Evolutionary conservation across 2,113 vertebrate species (phyloP), one percentile per base, ranked within the genome.

Genomic region (Haliaeetus leucogaster): DNA sequence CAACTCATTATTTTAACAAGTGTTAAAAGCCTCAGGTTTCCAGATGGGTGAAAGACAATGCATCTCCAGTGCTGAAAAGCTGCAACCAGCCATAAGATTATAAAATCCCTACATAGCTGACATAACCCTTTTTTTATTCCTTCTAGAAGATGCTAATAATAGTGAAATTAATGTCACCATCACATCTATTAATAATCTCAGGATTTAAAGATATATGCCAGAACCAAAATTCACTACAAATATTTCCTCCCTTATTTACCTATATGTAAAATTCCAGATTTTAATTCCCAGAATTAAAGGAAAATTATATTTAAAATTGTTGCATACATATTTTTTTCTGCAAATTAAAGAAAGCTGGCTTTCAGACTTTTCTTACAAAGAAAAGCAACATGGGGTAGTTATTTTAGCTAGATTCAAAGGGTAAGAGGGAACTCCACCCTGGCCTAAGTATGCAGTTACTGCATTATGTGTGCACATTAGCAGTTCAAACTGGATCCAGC

Each of bases 281-380:
- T n/a, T n/a, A n/a, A n/a, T 96, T 95, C 83, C 84, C 83, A 78
- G 59, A 96, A 95, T 89, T 94, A 96, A 94, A 80, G 72, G 45
- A 58, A 96, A 77, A 77, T 81, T 83, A 77, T 73, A 93, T 93
- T 95, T 95, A 74, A 96, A 90, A 43, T 71, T 82, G 59, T 66
- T 80, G 91, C 93, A 90, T 82, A 74, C 80, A 76, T 89, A 11
- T 65, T 36, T 43, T 88, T 74, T 73, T 7, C 83, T 86, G n/a
- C 50, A 80, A 94, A 77, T 86, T 90, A 65, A 83, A 42, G 58
- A 30, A 92, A 93, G 58, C 19, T 77, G 38, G 19, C 80, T 93
- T 78, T 83, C 80, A 86, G 77, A 34, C 6, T 81, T 52, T 34
- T 91, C 55, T 74, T 83, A 66, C 25, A 78, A 83, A 82, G 42